Evolutionary conservation across 2,113 vertebrate genomes (phyloP), one percentile per base, ranked within the genome.

Genomic region (Pelobates fuscus): DNA sequence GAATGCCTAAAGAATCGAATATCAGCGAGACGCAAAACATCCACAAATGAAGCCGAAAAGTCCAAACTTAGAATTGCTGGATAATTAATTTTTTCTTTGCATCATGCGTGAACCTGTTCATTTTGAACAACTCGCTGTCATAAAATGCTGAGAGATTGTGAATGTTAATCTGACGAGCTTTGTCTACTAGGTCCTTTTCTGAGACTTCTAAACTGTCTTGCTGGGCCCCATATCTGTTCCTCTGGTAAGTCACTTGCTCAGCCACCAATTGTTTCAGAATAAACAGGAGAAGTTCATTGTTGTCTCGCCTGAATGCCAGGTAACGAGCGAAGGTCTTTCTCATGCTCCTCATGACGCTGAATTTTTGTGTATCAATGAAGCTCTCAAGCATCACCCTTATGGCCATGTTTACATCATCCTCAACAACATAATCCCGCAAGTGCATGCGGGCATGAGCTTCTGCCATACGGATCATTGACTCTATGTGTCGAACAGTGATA

Each of bases 321-420:
- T 98, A 99, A 15, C 94, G 93, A 5, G 97, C 87, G n/a, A 99
- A 98, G 0, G 95, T 98, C 97, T 98, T 98, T 67, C 96, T 90
- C 97, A 99, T 99, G 88, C 94, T 94, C 77, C 96, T 89, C 95
- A 94, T 98, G 72, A 98, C 92, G 0, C 97, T 99, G 88, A 98
- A 98, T 89, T 98, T 99, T 90, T 99, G 97, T 0, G 97, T 98
- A 88, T 99, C 97, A 0, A 99, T 96, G 88, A 99, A 99, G 84
- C 96, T 98, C 88, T 99, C 97, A 78, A 99, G 91, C 97, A 98
- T 98, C 60, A 98, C 96, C 0, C 97, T 84, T 85, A 99, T 97
- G 79, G 97, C 97, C 97, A 99, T 99, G 89, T 98, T 99, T 44
- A 99, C 97, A 0, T 99, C 97, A 0, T 99, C 97, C 78, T 99